Base-by-base conservation (phyloP, 2,888 invertebrate species). In the Eulithis testata region DNA sequence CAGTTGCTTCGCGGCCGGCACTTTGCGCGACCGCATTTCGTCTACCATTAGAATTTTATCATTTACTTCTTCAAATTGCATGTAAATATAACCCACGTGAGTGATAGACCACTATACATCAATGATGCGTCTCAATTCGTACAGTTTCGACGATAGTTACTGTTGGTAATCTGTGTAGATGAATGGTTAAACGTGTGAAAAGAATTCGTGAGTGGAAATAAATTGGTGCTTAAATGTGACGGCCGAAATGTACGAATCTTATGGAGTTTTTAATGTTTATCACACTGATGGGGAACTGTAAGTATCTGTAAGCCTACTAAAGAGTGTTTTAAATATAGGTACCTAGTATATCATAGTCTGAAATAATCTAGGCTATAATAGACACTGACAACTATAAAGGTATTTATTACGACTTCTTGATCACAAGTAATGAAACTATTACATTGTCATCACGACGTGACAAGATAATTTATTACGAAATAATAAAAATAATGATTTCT, bases 211-310 rank as follows among this genome's bases (percentile, higher is more conserved):
- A 71, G 63, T 62, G 69, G 69, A 66, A 68, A 71, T 71, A 74
- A 73, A 68, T 65, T 70, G 65, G 76, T 78, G 76, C 68, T 68
- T 82, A 81, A 79, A 76, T 79, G 79, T 87, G 83, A 83, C 83
- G 43, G 27, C 82, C 82, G 90, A 88, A 71, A 91, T 90, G 91
- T 88, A 73, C 76, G 76, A 74, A 74, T 80, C 73, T 75, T 72
- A 80, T 83, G 84, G 83, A 78, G 78, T 86, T 78, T 80, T 88
- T 83, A 81, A 87, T 87, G 87, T 82, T 81, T 76, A 78, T 79
- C 73, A 73, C 77, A 86, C 89, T 84, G 82, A 93, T 93, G 92
- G 92, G 92, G 86, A 91, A 91, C 81, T 93, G 92, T 93, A 73
- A 89, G 92, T 49, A 49, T 40, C 8, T 37, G 3, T 37, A 37